Percentiles rank a stretch among this genome's conserved stretches.
phyloP scores from a whole-genome alignment of 2,113 vertebrate species.

The Carassius gibelio region DNA sequence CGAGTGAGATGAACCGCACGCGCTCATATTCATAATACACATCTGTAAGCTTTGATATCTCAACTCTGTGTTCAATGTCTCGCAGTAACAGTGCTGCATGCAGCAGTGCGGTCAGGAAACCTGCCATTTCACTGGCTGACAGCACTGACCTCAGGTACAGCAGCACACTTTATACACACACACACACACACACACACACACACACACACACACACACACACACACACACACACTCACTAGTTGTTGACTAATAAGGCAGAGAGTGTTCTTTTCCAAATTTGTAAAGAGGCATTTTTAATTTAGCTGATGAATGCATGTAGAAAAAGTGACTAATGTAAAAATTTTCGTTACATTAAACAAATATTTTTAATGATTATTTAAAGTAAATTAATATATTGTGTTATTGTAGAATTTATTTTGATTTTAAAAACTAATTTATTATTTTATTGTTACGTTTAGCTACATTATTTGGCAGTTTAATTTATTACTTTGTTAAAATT shows the following conservation, averaged over 20 bases:
- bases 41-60: not conserved
- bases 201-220: no score
- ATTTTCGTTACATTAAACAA: no score
- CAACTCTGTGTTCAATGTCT: conserved; percentile 28
- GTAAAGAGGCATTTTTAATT: no score
- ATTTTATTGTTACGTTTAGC: no score
- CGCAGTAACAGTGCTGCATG: conserved; percentile 94
- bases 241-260: not conserved
- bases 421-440: no score
- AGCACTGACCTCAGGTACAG: conserved; percentile 91
- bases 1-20: conserved; percentile 76
- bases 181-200: not conserved
- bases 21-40: not conserved
- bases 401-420: no score
- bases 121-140: conserved; percentile 96
- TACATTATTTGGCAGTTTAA: not conserved
- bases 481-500: no score
- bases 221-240: not conserved
- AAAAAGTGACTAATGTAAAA: no score
- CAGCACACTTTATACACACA: not conserved
- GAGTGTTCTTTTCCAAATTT: no score
- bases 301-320: no score
- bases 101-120: conserved; percentile 94
- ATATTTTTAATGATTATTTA: no score
- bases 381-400: no score